Percentiles rank a stretch among this genome's conserved stretches.
phyloP scores from a whole-genome alignment of 2,797 vertebrate genomes.

The Artibeus lituratus region DNA sequence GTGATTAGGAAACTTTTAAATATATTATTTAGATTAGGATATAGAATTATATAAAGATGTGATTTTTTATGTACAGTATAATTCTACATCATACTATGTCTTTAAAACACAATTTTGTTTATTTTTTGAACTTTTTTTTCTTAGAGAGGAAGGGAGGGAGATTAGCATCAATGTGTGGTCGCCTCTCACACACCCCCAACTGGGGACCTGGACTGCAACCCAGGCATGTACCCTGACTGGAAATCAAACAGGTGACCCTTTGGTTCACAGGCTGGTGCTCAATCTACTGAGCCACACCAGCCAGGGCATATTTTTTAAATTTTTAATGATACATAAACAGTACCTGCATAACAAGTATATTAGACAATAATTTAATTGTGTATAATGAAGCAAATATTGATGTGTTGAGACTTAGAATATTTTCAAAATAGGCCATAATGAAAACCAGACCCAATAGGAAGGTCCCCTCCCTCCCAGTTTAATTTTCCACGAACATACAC shows the following conservation, averaged over 20 bases:
- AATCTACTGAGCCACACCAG: too few relatives aligned
- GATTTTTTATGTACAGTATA: not conserved
- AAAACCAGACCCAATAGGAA: not conserved
- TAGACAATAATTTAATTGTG: not conserved
- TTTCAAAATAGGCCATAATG: not conserved
- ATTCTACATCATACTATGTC: not conserved
- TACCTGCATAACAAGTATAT: not conserved
- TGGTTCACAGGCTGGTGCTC: too few relatives aligned
- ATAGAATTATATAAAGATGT: not conserved
- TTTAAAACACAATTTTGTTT: not conserved
- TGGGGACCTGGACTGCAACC: too few relatives aligned
- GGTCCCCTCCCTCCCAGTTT: rapidly evolving
- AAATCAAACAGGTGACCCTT: too few relatives aligned
- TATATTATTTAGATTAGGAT: not conserved
- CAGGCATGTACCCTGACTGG: too few relatives aligned
- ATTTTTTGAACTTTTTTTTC: not conserved
- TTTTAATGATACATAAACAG: not conserved
- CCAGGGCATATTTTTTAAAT: not conserved
- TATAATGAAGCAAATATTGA: not conserved
- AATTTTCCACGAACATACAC: not conserved
- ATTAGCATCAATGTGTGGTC: too few relatives aligned
- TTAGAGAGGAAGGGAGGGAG: too few relatives aligned
- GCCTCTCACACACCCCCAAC: too few relatives aligned
- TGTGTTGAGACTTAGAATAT: not conserved
- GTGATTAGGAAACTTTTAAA: not conserved